phyloP scores from a whole-genome alignment of 2,113 vertebrate species.

The Gavialis gangeticus region DNA sequence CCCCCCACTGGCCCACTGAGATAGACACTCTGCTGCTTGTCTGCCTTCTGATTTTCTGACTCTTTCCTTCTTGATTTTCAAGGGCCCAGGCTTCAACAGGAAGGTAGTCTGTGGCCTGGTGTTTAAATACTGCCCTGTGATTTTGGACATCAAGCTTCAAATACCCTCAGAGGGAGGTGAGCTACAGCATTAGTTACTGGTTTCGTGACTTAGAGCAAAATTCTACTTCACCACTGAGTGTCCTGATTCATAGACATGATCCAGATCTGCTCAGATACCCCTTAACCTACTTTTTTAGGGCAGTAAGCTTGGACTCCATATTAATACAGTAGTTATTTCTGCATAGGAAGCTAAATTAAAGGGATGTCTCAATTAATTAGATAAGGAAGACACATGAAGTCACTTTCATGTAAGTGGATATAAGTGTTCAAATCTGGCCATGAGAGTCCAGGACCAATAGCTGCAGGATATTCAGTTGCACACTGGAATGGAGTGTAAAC shows the following conservation, averaged over 20 bases:
- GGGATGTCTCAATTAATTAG: slow-evolving; percentile 64
- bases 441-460: slow-evolving; percentile 27
- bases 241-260: not conserved
- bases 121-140: too few relatives aligned
- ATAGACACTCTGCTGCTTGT: too few relatives aligned
- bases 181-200: too few relatives aligned
- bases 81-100: too few relatives aligned
- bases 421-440: slow-evolving; percentile 44
- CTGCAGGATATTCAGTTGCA: not conserved
- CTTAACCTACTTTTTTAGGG: slow-evolving; percentile 6
- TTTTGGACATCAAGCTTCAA: too few relatives aligned
- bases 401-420: slow-evolving; percentile 57
- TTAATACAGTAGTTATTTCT: slow-evolving; percentile 32
- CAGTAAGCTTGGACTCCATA: not conserved
- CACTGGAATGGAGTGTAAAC: too few relatives aligned
- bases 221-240: not conserved
- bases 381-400: slow-evolving; percentile 68
- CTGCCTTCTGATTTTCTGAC: too few relatives aligned
- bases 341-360: slow-evolving; percentile 10
- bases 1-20: too few relatives aligned
- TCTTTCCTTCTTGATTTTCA: too few relatives aligned
- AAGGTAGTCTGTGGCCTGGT: too few relatives aligned
- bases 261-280: not conserved
- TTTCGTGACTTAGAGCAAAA: too few relatives aligned
- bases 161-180: too few relatives aligned